These are phyloP conservation scores for Danio aesculapii DNA, from an alignment of 2,797 vertebrate species.

Conservation along the genomic window DNA sequence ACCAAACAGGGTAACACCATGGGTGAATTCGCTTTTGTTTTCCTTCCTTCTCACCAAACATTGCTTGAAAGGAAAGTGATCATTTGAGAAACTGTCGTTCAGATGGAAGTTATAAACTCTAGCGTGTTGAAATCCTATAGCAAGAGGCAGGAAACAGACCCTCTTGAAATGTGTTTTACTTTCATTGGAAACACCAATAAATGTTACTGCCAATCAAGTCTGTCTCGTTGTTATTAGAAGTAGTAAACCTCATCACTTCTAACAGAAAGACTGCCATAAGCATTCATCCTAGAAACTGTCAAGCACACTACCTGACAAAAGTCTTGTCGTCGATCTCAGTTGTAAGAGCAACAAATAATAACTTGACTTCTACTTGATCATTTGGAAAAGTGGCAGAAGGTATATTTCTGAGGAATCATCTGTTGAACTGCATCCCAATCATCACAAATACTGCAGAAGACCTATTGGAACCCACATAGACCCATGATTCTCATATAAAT, in stretches of 20 bases:
- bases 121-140: conserved; percentile 51
- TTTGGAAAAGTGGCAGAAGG: too few relatives aligned
- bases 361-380: too few relatives aligned
- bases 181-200: conserved; percentile 79
- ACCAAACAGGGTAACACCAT: conserved; percentile 36
- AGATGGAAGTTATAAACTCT: conserved; percentile 48
- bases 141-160: conserved; percentile 66
- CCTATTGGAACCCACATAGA: too few relatives aligned
- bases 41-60: conserved; percentile 25
- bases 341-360: too few relatives aligned
- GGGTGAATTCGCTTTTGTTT: conserved; percentile 27
- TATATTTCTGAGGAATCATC: too few relatives aligned
- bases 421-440: too few relatives aligned
- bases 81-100: conserved; percentile 52
- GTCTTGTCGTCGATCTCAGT: too few relatives aligned
- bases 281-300: too few relatives aligned
- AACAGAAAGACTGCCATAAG: neutral
- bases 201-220: conserved; percentile 74
- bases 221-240: conserved; percentile 11
- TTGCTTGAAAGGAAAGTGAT: conserved; percentile 33
- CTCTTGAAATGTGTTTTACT: conserved; percentile 74
- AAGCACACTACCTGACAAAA: too few relatives aligned
- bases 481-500: too few relatives aligned
- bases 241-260: neutral
- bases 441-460: too few relatives aligned